Base-by-base conservation (phyloP, 2,797 vertebrate genomes). In the Rhodeus uyekii region DNA sequence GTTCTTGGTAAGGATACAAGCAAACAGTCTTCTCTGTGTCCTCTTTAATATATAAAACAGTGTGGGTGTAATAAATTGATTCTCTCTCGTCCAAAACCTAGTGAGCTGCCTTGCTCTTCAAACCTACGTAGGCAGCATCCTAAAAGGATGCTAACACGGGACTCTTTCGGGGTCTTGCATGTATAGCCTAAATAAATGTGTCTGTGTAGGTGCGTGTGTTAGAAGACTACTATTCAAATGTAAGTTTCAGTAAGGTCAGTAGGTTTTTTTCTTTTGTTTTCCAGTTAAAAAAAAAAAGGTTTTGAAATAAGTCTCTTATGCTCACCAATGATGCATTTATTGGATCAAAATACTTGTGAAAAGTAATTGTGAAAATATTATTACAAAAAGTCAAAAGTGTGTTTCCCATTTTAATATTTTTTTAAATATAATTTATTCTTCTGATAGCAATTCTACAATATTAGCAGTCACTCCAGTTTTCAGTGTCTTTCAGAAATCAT, bases 31-130 rank as follows among this genome's bases (percentile, higher is more conserved):
- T 71, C 46, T 78, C 58, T 81, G 73, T 78, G 34, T 71, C 39
- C 32, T 29, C 29, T 76, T 77, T 44, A 64, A 34, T 65, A 46
- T 53, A 55, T 78, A 78, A 39, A 74, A 50, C 18, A 32, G 50
- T 68, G 78, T 73, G 78, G 65, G 76, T 72, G 60, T 60, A 60
- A 16, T 60, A 60, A 60, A 60, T 29, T 60, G 58, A 60, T 60
- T 60, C 2, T 60, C 24, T 16, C 27, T 60, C 13, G 29, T 16
- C 55, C 27, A 60, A 60, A 60, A 60, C 58, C 27, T 60, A 60
- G 27, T 29, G 14, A 29, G 50, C 50, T 55, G 22, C 9, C 22
- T 24, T 55, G 50, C 22, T 53, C 22, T 53, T 8, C 22, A 53
- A 53, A 4, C 50, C 50, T 24, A 60, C 1, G 13, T 60, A 8